Evolutionary conservation across 1,140 invertebrate genomes (phyloP).

Genomic region (Drosophila eugracilis): DNA sequence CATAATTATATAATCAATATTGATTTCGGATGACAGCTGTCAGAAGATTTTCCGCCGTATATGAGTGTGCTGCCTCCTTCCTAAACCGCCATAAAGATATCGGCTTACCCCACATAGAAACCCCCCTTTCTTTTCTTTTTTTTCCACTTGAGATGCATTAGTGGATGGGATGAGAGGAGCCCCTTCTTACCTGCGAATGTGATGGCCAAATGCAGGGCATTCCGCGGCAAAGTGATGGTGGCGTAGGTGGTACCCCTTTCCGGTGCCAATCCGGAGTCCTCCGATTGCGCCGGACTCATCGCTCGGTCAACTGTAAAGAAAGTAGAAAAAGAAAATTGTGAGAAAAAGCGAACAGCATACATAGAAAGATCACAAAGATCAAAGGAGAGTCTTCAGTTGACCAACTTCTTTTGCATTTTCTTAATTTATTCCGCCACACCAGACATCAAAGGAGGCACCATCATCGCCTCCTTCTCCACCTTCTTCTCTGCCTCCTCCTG

Average conservation of each 20-base stretch:
- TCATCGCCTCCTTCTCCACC: too few species aligned
- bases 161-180: slow-evolving; percentile 1
- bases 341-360: slow-evolving; percentile 18
- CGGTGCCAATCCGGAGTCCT: slow-evolving; percentile 82
- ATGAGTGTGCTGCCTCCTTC: neutral
- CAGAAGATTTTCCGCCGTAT: slow-evolving; percentile 15
- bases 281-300: slow-evolving; percentile 84
- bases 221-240: slow-evolving; percentile 83
- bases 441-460: slow-evolving; percentile 32
- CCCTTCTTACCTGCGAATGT: slow-evolving; percentile 81
- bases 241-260: slow-evolving; percentile 84
- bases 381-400: slow-evolving; percentile 42
- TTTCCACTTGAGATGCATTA: slow-evolving; percentile 32
- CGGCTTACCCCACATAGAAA: slow-evolving; percentile 16
- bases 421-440: slow-evolving; percentile 50
- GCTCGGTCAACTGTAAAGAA: slow-evolving; percentile 78
- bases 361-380: slow-evolving; percentile 44
- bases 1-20: slow-evolving; percentile 38
- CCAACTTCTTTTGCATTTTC: slow-evolving; percentile 31
- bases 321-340: neutral
- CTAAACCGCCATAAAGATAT: slow-evolving; percentile 24
- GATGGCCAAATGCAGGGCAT: slow-evolving; percentile 80
- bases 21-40: slow-evolving; percentile 64
- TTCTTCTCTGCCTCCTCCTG: too few species aligned
- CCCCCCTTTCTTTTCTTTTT: neutral